Evolutionary conservation across 2,888 invertebrate species (phyloP), one percentile per base, ranked within the genome.

Genomic region (Furcula furcula): DNA sequence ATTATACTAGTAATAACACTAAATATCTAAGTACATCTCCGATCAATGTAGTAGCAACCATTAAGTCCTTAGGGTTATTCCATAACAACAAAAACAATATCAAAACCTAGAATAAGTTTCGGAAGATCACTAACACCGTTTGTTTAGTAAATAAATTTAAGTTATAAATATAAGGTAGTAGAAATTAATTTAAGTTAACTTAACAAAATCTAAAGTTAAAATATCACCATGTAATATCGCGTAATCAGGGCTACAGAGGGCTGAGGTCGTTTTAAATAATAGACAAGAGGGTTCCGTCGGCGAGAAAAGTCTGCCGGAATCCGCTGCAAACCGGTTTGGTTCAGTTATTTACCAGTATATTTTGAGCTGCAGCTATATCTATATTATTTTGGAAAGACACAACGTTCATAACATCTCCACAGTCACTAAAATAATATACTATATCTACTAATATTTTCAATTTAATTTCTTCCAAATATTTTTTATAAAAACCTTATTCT

Each of bases 241-340:
- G 53, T 50, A 46, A 55, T 49, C 36, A 52, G 47, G 43, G 33
- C 38, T 43, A 10, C 31, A 46, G 40, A 55, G 57, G 55, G 42
- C 49, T 45, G 47, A 59, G 65, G 60, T 63, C 56, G 53, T 53
- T 55, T 64, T 65, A 60, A 66, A 70, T 68, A 55, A 55, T 59
- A 56, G 41, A 59, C 16, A 45, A 38, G 46, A 65, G 68, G 69
- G 63, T 61, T 46, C 55, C 45, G 52, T 55, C 35, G 51, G 62
- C 55, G 61, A 59, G 69, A 63, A 64, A 64, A 67, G 62, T 68
- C 62, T 55, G 50, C 46, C 36, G 29, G 33, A 54, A 59, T 50
- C 63, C 48, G 43, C 44, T 47, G 31, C 35, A 36, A 52, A 56
- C 54, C 51, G 46, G 54, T 55, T 53, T 58, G 55, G 58, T 57